Evolutionary conservation across 2,888 invertebrate genomes (phyloP), one percentile per base, ranked within the genome.

Genomic region (Microctonus aethiopoides): DNA sequence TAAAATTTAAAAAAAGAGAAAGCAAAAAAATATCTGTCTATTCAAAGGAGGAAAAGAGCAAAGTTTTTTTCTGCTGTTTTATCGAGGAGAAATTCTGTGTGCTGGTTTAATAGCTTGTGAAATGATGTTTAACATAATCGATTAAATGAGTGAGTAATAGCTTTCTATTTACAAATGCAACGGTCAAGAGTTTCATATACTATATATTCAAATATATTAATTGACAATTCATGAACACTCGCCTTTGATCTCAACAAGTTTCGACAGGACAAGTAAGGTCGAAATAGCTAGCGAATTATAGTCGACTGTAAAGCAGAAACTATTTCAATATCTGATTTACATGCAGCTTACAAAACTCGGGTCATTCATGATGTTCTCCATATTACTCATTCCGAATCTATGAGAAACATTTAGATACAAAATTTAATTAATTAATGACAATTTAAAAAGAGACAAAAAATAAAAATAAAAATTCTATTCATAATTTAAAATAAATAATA

Each of bases 191-290:
- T 13, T 39, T 4, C 13, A 22, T 51, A 51, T 52, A 13, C 22
- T 13, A 26, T 22, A n/a, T 20, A 51, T 34, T 52, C 34, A 34
- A 39, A 56, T 65, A 56, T 32, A 56, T 39, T 65, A 65, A 56
- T 65, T 16, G 65, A 36, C 65, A 52, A 56, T 65, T 65, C 65
- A 65, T 65, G 65, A 65, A 56, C 54, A 56, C 34, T 63, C 13
- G 34, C 56, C 65, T 65, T 65, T 65, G 65, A 65, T 65, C 65
- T 34, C 57, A n/a, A 13, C 13, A n/a, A 56, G 11, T 29, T n/a
- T 16, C 16, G 32, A n/a, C 10, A 20, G n/a, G 6, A 57, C 2
- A 34, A 20, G 32, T 29, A 16, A 57, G 16, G 16, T 34, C 10
- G 16, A 34, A 57, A 16, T 34, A 57, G 11, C 16, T 29, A 16